Evolutionary conservation across 2,113 vertebrate species (phyloP).

Genomic region (Fulica atra): DNA sequence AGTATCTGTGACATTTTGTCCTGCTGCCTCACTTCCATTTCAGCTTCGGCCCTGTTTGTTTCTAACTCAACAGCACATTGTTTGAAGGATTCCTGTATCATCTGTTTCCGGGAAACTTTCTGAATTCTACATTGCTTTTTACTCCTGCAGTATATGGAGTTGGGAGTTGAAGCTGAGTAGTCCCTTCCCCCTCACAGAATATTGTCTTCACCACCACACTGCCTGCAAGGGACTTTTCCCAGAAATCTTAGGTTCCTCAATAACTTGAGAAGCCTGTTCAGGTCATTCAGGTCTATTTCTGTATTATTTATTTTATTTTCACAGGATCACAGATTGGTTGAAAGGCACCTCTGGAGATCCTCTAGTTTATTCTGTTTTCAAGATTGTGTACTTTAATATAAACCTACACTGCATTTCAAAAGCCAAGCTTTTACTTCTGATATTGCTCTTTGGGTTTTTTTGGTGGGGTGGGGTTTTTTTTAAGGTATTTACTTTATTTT

Average conservation of each 20-base stretch:
- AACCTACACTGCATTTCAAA: not conserved
- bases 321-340: too few relatives aligned
- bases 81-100: conserved; percentile 36
- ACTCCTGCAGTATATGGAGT: not conserved
- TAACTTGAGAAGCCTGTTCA: not conserved
- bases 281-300: not conserved
- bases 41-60: not conserved
- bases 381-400: not conserved
- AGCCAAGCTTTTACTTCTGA: not conserved
- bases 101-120: conserved; percentile 57
- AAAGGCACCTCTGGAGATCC: too few relatives aligned
- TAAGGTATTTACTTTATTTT: not conserved
- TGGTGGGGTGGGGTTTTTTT: not conserved
- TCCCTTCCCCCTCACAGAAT: not conserved
- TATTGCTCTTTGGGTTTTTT: not conserved
- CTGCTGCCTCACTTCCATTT: not conserved
- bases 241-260: not conserved
- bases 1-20: not conserved
- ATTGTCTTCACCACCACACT: not conserved
- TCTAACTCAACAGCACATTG: conserved; percentile 26
- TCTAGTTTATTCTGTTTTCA: not conserved
- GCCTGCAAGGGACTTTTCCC: not conserved
- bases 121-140: conserved; percentile 44
- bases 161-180: not conserved
- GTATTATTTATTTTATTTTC: not conserved